phyloP scores from a whole-genome alignment of 2,888 invertebrate genomes.

The Amphipyra berbera region DNA sequence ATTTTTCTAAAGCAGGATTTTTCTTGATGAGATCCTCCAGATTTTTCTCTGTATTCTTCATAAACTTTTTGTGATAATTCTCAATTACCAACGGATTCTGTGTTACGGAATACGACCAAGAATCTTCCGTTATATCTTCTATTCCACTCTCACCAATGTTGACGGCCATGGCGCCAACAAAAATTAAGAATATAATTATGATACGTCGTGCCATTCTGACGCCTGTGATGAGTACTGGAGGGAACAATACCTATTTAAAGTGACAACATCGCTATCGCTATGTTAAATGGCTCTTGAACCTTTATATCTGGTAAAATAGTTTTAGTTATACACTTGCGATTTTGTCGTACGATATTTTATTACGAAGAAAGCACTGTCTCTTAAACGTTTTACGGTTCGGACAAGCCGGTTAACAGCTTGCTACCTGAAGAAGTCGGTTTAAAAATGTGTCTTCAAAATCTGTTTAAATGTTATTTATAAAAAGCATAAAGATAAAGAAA shows the following conservation, averaged over 20 bases:
- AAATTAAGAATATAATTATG: background rate
- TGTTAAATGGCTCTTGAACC: constrained; percentile 22
- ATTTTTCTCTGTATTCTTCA: constrained; percentile 11
- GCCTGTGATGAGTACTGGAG: constrained; percentile 6
- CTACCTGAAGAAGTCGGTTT: too few relatives aligned
- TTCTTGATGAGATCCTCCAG: constrained; percentile 17
- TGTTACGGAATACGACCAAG: background rate
- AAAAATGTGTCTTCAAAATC: too few relatives aligned
- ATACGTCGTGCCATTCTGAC: constrained; percentile 24
- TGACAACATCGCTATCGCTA: constrained; percentile 14
- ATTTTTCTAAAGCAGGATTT: constrained; percentile 20
- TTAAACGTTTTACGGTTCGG: too few relatives aligned
- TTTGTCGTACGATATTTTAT: too few relatives aligned
- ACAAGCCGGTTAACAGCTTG: too few relatives aligned
- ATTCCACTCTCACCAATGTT: constrained; percentile 1
- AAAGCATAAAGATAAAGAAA: too few relatives aligned
- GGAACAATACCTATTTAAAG: background rate
- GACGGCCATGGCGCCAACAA: constrained; percentile 1
- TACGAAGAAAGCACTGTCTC: too few relatives aligned
- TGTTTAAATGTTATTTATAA: too few relatives aligned
- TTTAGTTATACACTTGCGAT: too few relatives aligned
- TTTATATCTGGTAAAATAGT: background rate
- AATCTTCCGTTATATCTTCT: background rate
- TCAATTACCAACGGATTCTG: background rate
- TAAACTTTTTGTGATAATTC: constrained; percentile 8